A percentile compares a stretch with the other conserved stretches of the same genome.
phyloP scores from a whole-genome alignment of 1,140 invertebrate genomes.

The Gonioctena quinquepunctata region DNA sequence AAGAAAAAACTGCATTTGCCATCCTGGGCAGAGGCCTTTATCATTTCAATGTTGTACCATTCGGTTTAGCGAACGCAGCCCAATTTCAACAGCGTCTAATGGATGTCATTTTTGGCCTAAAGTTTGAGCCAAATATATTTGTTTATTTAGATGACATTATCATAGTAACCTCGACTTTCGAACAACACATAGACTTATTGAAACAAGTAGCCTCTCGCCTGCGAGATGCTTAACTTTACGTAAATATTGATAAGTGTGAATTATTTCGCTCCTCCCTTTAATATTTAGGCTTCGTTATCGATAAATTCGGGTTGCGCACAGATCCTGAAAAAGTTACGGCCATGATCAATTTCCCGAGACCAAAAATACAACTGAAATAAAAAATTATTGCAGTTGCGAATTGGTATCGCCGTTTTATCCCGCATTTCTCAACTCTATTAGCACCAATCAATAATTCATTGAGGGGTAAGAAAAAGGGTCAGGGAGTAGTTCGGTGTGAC shows the following conservation, averaged over 20 bases:
- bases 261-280: constrained; percentile 9
- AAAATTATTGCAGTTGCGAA: constrained; percentile 49
- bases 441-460: constrained; percentile 50
- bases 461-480: constrained; percentile 39
- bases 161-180: constrained; percentile 18
- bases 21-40: constrained; percentile 39
- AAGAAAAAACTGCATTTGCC: constrained; percentile 55
- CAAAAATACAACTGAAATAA: constrained; percentile 47
- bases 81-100: constrained; percentile 50
- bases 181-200: constrained; percentile 36
- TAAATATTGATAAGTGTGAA: constrained; percentile 37
- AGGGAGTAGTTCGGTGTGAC: constrained; percentile 22
- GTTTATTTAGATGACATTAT: constrained; percentile 8
- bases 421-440: constrained; percentile 47
- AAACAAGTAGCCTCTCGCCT: constrained; percentile 34
- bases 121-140: constrained; percentile 1
- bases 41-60: constrained; percentile 51
- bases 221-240: constrained; percentile 22
- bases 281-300: constrained; percentile 20
- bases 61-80: constrained; percentile 47
- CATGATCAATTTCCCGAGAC: constrained; percentile 51
- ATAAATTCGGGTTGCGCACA: background rate
- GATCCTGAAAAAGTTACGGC: constrained; percentile 21
- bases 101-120: background rate
- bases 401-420: constrained; percentile 51